Conservation (phyloP, 2,797 vertebrate genomes). For the Benthosema pterotum region DNA sequence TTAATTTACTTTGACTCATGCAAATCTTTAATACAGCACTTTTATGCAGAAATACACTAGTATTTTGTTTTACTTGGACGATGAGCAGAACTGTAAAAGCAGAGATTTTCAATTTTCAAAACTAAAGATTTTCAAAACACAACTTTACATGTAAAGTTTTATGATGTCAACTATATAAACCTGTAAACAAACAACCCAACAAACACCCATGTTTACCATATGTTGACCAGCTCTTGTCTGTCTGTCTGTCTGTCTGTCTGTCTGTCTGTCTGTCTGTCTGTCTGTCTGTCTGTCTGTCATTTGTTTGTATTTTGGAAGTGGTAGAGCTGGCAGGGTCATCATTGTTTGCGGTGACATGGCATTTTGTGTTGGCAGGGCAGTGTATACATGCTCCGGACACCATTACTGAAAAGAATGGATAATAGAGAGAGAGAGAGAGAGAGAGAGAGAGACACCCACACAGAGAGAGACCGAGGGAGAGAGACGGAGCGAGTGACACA, state of each 20-base stretch:
- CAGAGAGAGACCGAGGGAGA: constrained; percentile 9
- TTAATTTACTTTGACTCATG: too few species aligned
- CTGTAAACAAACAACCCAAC: neutral
- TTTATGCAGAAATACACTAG: too few species aligned
- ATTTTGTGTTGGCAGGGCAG: constrained; percentile 30
- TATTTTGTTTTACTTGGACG: too few species aligned
- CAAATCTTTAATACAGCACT: too few species aligned
- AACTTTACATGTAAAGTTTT: too few species aligned
- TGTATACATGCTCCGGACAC: neutral
- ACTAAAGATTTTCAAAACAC: too few species aligned
- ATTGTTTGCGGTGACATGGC: constrained; percentile 28
- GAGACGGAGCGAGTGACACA: constrained; percentile 3
- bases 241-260: constrained; percentile 8
- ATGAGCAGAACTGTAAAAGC: too few species aligned
- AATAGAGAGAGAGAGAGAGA: constrained; percentile 18
- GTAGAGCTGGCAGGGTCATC: constrained; percentile 20
- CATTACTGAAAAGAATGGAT: constrained; percentile 13
- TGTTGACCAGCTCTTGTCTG: neutral
- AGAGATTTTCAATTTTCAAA: too few species aligned
- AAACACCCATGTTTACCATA: too few species aligned
- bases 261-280: neutral
- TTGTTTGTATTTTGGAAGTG: constrained; percentile 33
- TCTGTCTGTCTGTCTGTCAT: constrained; percentile 7
- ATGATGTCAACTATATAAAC: too few species aligned
- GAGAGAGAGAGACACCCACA: constrained; percentile 1